Evolutionary conservation across 2,888 invertebrate species (phyloP).

Genomic region (Noctua janthina): DNA sequence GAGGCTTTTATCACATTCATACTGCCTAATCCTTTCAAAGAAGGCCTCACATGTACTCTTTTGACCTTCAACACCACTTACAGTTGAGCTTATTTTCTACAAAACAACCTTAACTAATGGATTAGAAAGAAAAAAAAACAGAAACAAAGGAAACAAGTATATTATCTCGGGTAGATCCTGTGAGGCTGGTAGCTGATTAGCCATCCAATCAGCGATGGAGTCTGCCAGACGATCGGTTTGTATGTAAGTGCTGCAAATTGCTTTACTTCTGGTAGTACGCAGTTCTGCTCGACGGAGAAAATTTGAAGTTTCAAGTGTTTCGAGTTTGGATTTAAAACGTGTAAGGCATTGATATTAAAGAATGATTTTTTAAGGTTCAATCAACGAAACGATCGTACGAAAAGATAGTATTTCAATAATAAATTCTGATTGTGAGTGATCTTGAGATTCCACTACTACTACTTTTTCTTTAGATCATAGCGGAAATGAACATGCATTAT

Average conservation of each 20-base stretch:
- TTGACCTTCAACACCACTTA: slow-evolving; percentile 43
- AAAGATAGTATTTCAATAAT: too few relatives aligned
- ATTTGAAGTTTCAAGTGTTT: background rate
- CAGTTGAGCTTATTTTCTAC: slow-evolving; percentile 36
- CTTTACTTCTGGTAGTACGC: slow-evolving; percentile 22
- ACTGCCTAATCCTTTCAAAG: slow-evolving; percentile 26
- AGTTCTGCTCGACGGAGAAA: background rate
- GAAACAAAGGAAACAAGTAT: slow-evolving; percentile 38
- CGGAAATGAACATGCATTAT: background rate
- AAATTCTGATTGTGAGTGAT: too few relatives aligned
- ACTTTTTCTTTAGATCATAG: background rate
- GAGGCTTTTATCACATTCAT: background rate
- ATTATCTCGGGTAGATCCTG: slow-evolving; percentile 3
- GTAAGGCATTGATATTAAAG: background rate
- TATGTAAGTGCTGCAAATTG: slow-evolving; percentile 46
- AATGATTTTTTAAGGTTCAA: background rate
- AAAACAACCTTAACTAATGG: slow-evolving; percentile 60
- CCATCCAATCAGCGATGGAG: slow-evolving; percentile 58
- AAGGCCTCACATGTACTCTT: background rate
- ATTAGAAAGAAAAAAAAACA: slow-evolving; percentile 56
- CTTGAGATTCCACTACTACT: too few relatives aligned
- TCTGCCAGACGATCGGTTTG: slow-evolving; percentile 42
- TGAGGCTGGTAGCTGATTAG: slow-evolving; percentile 53
- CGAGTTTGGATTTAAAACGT: background rate
- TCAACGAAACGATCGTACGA: background rate